Conservation (phyloP, 2,888 invertebrate genomes). For the Cryptus viduatorius region DNA sequence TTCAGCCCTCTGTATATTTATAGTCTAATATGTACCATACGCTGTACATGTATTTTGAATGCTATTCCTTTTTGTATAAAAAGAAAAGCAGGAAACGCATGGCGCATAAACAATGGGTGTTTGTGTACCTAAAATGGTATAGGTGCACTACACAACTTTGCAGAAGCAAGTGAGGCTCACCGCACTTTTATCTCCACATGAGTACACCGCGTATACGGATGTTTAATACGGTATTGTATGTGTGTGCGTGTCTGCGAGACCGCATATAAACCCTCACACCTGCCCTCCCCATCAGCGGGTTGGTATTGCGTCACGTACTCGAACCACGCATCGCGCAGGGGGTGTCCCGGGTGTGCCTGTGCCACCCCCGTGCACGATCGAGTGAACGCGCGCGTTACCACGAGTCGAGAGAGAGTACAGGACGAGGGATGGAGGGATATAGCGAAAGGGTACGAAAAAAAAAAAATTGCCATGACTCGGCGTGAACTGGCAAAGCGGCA, state of each 20-base stretch:
- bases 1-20: neutral
- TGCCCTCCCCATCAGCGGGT: conserved; percentile 70
- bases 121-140: neutral
- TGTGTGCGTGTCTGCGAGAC: conserved; percentile 51
- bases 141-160: neutral
- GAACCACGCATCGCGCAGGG: conserved; percentile 61
- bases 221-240: neutral
- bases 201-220: neutral
- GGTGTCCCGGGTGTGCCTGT: conserved; percentile 30
- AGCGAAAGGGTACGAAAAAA: conserved; percentile 39
- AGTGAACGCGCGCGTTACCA: conserved; percentile 56
- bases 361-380: conserved; percentile 58
- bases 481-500: neutral
- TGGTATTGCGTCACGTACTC: conserved; percentile 73
- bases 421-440: conserved; percentile 7
- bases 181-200: conserved; percentile 35
- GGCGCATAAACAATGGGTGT: neutral
- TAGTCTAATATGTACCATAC: conserved; percentile 5
- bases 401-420: conserved; percentile 35
- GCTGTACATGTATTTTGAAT: neutral
- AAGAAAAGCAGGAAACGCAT: neutral
- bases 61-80: neutral
- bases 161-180: conserved; percentile 14
- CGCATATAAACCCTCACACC: conserved; percentile 72
- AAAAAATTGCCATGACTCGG: conserved; percentile 43